A percentile compares a stretch with the other conserved stretches of the same genome.
Evolutionary conservation across 2,113 vertebrate species (phyloP).

Genomic region (Miniopterus natalensis): DNA sequence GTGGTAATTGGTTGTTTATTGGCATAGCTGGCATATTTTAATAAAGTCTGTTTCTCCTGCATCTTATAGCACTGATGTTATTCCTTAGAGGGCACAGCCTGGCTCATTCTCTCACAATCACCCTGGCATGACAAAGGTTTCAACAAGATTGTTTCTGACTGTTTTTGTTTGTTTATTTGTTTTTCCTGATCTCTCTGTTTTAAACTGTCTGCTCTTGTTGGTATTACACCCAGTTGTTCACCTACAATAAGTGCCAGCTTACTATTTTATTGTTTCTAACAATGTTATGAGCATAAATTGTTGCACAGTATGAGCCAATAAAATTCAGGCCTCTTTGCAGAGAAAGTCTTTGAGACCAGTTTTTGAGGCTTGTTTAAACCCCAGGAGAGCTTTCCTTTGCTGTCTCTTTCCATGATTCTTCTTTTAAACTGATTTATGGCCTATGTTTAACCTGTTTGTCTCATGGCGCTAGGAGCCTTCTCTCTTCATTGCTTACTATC

Average conservation of each 20-base stretch:
- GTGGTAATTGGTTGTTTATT: neutral
- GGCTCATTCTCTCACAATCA: neutral
- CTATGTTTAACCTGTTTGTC: neutral
- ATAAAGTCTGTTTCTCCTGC: neutral
- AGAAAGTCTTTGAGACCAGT: neutral
- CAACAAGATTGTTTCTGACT: neutral
- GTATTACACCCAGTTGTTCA: neutral
- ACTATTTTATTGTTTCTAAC: neutral
- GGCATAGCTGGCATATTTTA: neutral
- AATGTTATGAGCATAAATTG: neutral
- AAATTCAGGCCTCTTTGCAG: neutral
- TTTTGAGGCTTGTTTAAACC: neutral
- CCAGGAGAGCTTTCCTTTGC: neutral
- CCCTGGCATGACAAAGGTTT: neutral
- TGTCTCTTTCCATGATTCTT: neutral
- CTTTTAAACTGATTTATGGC: neutral
- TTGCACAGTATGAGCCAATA: neutral
- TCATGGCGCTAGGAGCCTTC: neutral
- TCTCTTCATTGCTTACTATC: neutral
- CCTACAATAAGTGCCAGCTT: neutral
- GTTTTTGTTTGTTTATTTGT: neutral
- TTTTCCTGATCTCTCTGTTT: neutral
- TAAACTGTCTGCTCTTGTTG: neutral
- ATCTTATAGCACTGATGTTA: neutral
- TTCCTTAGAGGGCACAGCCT: neutral